Evolutionary conservation across 2,797 vertebrate species (phyloP), one percentile per base, ranked within the genome.

Genomic region (Amazonetta brasiliensis): DNA sequence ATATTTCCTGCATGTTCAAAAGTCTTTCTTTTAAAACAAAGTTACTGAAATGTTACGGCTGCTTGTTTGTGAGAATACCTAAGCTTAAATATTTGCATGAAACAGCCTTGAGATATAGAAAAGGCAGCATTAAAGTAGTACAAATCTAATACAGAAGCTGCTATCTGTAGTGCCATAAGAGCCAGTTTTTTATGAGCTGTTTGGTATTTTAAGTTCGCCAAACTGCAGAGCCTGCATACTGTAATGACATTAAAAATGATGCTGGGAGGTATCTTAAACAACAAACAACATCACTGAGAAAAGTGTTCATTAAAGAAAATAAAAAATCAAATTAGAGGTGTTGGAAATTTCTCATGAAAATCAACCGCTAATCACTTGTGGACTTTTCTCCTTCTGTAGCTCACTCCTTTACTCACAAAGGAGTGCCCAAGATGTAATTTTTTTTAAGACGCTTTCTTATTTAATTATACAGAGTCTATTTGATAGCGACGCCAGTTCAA

Each of bases 381-480:
- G 94, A 97, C 95, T 97, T 97, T 91, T 92, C 91, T 94, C 78
- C 79, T 92, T 92, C 89, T 97, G 90, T 93, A 95, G 79, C 94
- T 96, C 94, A 75, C 92, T 96, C 73, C 77, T 91, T 96, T 94
- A 95, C 93, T 95, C 96, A 97, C 92, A 97, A 97, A 98, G 87
- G 84, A 97, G 95, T 92, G 87, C 97, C 96, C 94, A 96, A 97
- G 94, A 97, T 97, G 96, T 91, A 94, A 95, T 95, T 96, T 96
- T 97, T 96, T 95, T 95, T 92, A 93, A 97, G 97, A 92, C 56
- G 66, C 58, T 95, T 94, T 92, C 85, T 98, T 98, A 97, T 98
- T 97, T 98, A 98, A 98, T 98, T 98, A 98, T 84, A 98, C 75
- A 94, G 97, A 97, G 79, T 90, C 94, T 97, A 97, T 97, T 93